These are phyloP conservation scores for Lasioglossum calceatum DNA, from an alignment of 2,888 invertebrate species.

Conservation along the genomic window DNA sequence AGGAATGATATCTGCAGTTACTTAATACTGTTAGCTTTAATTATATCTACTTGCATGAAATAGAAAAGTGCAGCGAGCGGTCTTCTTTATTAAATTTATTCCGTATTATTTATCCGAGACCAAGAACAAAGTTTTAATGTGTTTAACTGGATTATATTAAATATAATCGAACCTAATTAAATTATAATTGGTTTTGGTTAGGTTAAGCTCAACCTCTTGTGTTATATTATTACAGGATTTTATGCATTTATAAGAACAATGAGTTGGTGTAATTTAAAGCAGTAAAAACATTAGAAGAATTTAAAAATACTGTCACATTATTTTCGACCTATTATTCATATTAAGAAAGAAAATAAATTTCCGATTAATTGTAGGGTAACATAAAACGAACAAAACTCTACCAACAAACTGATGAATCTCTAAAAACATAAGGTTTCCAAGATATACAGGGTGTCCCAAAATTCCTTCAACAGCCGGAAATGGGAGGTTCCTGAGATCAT, in stretches of 20 bases:
- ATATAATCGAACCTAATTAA: too few relatives aligned
- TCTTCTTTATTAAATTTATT: neutral
- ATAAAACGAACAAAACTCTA: neutral
- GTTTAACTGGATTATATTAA: neutral
- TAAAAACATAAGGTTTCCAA: neutral
- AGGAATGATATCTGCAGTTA: neutral
- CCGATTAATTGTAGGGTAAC: neutral
- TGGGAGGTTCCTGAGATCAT: too few relatives aligned
- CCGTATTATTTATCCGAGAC: neutral
- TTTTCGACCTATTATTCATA: too few relatives aligned
- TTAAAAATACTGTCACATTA: too few relatives aligned
- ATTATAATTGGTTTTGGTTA: too few relatives aligned
- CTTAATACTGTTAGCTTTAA: neutral
- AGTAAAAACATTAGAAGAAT: too few relatives aligned
- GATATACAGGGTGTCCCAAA: too few relatives aligned
- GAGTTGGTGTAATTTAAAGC: too few relatives aligned
- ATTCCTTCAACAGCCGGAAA: too few relatives aligned
- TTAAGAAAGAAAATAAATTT: too few relatives aligned
- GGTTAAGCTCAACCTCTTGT: neutral
- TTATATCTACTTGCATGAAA: neutral
- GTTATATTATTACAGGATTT: too few relatives aligned
- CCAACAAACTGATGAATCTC: neutral
- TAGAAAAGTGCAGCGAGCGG: neutral
- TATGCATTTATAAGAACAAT: too few relatives aligned
- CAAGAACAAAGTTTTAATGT: neutral